A percentile compares a stretch with the other conserved stretches of the same genome.
phyloP scores from a whole-genome alignment of 2,113 vertebrate genomes.

The Eurypyga helias region DNA sequence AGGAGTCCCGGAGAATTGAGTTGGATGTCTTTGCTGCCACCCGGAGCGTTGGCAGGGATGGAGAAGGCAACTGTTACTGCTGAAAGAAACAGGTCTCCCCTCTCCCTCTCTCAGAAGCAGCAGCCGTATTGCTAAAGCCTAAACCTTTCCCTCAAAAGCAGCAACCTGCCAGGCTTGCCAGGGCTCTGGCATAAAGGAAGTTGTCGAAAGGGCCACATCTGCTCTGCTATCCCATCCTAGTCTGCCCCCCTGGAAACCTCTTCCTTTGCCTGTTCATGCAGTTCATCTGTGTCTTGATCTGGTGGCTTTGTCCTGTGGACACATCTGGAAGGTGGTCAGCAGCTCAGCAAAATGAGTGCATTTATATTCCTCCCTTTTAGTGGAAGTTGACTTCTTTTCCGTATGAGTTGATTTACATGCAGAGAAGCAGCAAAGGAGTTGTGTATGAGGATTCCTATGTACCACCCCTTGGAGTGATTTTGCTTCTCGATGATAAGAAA shows the following conservation, averaged over 20 bases:
- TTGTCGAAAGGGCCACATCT: fast-evolving
- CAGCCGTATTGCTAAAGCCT: neutral
- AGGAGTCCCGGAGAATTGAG: neutral
- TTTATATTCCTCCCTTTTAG: neutral
- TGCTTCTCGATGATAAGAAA: neutral
- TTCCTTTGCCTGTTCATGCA: neutral
- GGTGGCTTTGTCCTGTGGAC: neutral
- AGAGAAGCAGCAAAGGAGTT: neutral
- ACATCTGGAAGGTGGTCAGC: neutral
- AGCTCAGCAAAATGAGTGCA: neutral
- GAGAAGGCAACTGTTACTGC: neutral
- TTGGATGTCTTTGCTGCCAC: neutral
- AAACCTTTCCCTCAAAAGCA: neutral
- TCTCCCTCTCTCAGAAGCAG: neutral
- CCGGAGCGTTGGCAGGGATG: neutral
- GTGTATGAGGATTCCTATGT: fast-evolving
- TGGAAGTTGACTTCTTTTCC: neutral
- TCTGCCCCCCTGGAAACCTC: neutral
- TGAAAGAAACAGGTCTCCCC: neutral
- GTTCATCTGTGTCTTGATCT: neutral
- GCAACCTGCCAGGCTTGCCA: neutral
- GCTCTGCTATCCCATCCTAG: neutral
- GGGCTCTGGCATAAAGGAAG: neutral
- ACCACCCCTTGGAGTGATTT: neutral
- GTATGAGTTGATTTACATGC: neutral